Evolutionary conservation across 2,888 invertebrate genomes (phyloP).

Genomic region (Julus scanicus): DNA sequence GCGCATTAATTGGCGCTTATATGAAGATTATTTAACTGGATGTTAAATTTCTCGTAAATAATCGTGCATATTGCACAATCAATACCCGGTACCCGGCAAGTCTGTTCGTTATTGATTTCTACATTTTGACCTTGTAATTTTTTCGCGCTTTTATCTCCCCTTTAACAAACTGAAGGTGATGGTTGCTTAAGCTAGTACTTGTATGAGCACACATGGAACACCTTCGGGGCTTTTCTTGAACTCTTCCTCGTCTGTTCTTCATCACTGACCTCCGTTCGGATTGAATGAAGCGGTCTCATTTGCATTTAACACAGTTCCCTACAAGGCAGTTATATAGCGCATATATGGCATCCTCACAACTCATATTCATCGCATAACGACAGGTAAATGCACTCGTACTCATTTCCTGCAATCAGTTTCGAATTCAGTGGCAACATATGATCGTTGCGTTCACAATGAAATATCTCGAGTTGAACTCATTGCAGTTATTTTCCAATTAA

Average conservation of each 20-base stretch:
- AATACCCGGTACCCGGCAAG: background rate
- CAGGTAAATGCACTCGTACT: background rate
- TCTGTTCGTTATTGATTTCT: slow-evolving; percentile 41
- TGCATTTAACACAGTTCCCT: slow-evolving; percentile 4
- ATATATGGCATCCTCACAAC: background rate
- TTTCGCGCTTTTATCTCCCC: background rate
- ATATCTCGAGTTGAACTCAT: background rate
- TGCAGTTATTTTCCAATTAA: slow-evolving; percentile 4
- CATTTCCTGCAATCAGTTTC: background rate
- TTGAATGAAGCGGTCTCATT: background rate
- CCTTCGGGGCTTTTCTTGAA: background rate
- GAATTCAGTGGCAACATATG: background rate
- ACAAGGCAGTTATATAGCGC: background rate
- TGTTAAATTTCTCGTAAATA: too few species aligned
- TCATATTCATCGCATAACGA: background rate
- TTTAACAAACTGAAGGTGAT: background rate
- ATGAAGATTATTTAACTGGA: too few species aligned
- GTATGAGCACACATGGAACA: background rate
- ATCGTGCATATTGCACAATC: background rate
- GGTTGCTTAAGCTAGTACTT: background rate
- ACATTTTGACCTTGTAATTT: background rate
- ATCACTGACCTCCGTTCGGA: background rate
- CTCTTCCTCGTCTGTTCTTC: background rate
- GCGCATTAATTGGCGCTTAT: too few species aligned
- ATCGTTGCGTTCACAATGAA: background rate